Evolutionary conservation across 2,797 vertebrate genomes (phyloP).

Genomic region (Borostomias antarcticus): DNA sequence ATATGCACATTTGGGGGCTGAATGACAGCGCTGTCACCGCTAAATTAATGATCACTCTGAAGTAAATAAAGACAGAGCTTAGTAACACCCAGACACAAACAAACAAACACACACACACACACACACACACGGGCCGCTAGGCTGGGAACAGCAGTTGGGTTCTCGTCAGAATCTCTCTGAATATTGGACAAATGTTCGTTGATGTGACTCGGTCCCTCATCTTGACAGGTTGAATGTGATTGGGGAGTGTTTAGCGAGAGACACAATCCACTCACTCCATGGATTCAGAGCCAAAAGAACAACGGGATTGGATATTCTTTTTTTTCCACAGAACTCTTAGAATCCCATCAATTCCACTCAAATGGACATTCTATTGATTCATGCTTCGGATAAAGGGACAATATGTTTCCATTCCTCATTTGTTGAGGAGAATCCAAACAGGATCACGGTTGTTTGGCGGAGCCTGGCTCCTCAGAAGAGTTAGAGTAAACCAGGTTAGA

Average conservation of each 20-base stretch:
- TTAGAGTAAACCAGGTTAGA: no score
- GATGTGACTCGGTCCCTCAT: conserved; percentile 61
- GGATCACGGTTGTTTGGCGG: no score
- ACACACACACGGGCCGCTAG: conserved; percentile 74
- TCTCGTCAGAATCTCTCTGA: conserved; percentile 64
- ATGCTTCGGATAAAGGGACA: no score
- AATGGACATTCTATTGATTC: no score
- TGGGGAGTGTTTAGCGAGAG: conserved; percentile 75
- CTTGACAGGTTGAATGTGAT: conserved; percentile 69
- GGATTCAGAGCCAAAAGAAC: no score
- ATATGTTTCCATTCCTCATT: no score
- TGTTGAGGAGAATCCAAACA: no score
- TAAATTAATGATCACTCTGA: conserved; percentile 79
- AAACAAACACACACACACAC: conserved; percentile 78
- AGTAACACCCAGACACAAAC: conserved; percentile 77
- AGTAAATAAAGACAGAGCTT: conserved; percentile 75
- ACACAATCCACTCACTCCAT: neutral
- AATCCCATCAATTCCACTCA: no score
- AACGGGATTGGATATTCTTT: no score
- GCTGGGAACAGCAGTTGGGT: conserved; percentile 73
- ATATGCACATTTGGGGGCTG: conserved; percentile 74
- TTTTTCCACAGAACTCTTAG: no score
- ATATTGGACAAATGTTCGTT: conserved; percentile 80
- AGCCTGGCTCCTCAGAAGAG: no score
- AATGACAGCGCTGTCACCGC: conserved; percentile 77